Base-by-base conservation (phyloP, 2,113 vertebrate genomes). In the Carlito syrichta region DNA sequence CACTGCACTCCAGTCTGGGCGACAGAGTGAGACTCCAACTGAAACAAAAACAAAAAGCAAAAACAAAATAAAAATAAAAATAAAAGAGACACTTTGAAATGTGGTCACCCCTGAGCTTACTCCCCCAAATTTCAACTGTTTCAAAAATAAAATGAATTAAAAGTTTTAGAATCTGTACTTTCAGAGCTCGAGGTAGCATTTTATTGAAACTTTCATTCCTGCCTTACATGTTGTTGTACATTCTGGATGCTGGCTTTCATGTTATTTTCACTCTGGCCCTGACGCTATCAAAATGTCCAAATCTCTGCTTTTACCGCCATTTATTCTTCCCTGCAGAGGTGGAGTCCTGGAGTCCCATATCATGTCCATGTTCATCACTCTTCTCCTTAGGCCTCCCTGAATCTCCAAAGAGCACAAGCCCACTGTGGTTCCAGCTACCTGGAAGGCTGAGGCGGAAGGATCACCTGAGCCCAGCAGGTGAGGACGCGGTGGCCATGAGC, bases 341-440 rank as follows among this genome's bases (percentile, higher is more conserved):
- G n/a, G 50, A 13, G 6, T 27, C 77, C 43, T 5, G 10, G 89
- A 71, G 62, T 16, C 48, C 40, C 8, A 19, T 5, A 30, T 10
- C 23, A 35, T 0, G 2, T 19, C 16, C 43, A 66, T 0, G 0
- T 1, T 17, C 12, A 0, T 50, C 82, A 22, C 14, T 25, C 77
- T 48, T 60, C 63, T 68, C 11, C 27, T 66, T 22, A 17, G 54
- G n/a, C 19, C 68, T 35, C 38, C 69, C 35, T n/a, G 20, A 85
- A 19, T 27, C 23, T 22, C 48, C 40, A 66, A 1, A 56, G 50
- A 52, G 1, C 78, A 25, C 58, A n/a, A 11, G 12, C 54, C 58
- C 22, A n/a, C n/a, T n/a, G n/a, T n/a, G n/a, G n/a, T n/a, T n/a
- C n/a, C n/a, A n/a, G n/a, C n/a, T n/a, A n/a, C n/a, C n/a, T n/a